These are phyloP conservation scores for Onychostruthus taczanowskii DNA, from an alignment of 2,113 vertebrate species.

Conservation along the genomic window DNA sequence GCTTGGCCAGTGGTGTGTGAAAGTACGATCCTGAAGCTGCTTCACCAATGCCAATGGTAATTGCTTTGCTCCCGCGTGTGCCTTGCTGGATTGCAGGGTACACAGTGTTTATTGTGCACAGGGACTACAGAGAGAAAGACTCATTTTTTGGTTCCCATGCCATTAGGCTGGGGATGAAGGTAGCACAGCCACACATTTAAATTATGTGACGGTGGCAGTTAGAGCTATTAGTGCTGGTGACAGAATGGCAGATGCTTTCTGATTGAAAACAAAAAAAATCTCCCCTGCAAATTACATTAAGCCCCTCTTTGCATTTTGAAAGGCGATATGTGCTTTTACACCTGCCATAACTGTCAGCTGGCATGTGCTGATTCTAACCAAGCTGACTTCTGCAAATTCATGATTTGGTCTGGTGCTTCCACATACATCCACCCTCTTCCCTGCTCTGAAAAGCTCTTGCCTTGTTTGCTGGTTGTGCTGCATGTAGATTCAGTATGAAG, in stretches of 20 bases:
- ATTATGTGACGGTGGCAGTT: not conserved
- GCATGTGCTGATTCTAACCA: not conserved
- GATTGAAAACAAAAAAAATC: not conserved
- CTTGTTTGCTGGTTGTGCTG: not conserved
- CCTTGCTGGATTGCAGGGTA: not conserved
- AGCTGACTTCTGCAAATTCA: not conserved
- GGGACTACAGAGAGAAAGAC: not conserved
- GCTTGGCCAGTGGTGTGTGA: not conserved
- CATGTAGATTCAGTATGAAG: not conserved
- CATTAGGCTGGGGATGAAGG: not conserved
- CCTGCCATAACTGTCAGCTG: constrained; percentile 23
- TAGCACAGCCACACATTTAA: not conserved
- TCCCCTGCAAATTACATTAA: not conserved
- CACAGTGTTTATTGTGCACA: accelerated
- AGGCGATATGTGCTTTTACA: constrained; percentile 31
- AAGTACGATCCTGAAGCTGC: not conserved
- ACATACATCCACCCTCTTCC: not conserved
- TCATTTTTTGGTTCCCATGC: not conserved
- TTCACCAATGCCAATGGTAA: not conserved
- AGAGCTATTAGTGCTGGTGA: not conserved
- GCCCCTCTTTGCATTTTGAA: constrained; percentile 45
- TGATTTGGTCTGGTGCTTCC: not conserved
- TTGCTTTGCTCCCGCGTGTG: accelerated
- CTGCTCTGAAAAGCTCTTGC: not conserved
- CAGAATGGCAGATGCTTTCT: not conserved